Evolutionary conservation across 2,113 vertebrate genomes (phyloP), one percentile per base, ranked within the genome.

Genomic region (Synodontis membranacea): DNA sequence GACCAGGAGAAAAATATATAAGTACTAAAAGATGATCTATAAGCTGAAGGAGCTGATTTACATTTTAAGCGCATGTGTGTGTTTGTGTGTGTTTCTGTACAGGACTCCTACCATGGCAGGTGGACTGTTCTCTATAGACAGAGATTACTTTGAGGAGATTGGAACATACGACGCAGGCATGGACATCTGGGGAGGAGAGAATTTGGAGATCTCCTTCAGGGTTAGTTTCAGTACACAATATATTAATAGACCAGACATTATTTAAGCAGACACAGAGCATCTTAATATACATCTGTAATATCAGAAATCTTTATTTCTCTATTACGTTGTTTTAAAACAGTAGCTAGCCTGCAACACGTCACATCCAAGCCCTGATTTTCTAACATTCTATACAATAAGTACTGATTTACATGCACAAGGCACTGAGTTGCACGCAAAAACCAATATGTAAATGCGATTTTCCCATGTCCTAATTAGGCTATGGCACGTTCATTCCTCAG

Each of bases 111-210:
- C 98, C 88, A 99, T 99, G 98, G 98, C 98, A 87, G 98, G 98
- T 89, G 98, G 98, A 88, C 95, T 99, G 90, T 99, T 99, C 94
- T 99, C 98, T 90, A 99, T 99, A 95, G 98, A 99, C 93, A 95
- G 97, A 93, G 97, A 99, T 93, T 99, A 99, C 93, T 99, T 99
- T 92, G 97, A 99, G 91, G 97, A 98, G 94, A 99, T 99, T 86
- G 98, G 98, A 92, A 98, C 97, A 1, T 99, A 99, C 64, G 98
- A 99, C 92, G 97, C 98, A 91, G 98, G 98, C 94, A 99, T 99
- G 98, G 98, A 99, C 95, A 99, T 99, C 93, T 99, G 98, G 98
- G 98, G 98, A 88, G 98, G 98, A 93, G 98, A 99, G 93, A 99
- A 99, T 93, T 94, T 99, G 91, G 98, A 99, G 94, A 99, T 99